Percentiles rank a stretch among this genome's conserved stretches.
Conservation (phyloP, 2,113 vertebrate genomes). For the Oncorhynchus keta region DNA sequence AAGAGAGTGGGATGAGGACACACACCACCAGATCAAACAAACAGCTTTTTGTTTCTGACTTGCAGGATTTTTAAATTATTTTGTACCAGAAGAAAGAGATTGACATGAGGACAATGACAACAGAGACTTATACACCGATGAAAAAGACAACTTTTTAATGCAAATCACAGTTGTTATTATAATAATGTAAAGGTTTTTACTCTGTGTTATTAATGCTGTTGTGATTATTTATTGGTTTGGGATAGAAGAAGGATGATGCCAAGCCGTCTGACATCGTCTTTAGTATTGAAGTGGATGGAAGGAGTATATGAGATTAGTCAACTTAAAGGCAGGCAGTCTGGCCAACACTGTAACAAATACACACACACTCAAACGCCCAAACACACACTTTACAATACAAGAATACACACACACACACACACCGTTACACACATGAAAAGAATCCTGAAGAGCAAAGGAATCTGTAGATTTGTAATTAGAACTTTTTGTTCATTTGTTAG, state of each 20-base stretch:
- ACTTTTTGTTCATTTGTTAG: slow-evolving; percentile 39
- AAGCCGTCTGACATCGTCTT: slow-evolving; percentile 36
- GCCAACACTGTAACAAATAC: slow-evolving; percentile 26
- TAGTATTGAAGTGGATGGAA: slow-evolving; percentile 41
- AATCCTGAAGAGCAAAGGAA: slow-evolving; percentile 40
- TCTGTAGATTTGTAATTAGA: slow-evolving; percentile 28
- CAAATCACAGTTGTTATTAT: slow-evolving; percentile 24
- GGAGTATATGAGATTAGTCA: slow-evolving; percentile 5
- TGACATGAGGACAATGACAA: no score
- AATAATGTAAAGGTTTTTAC: slow-evolving; percentile 41
- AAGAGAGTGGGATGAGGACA: not conserved
- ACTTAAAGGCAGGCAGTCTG: slow-evolving; percentile 11
- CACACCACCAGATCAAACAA: slow-evolving; percentile 11
- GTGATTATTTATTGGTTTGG: slow-evolving; percentile 74
- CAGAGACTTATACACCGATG: slow-evolving; percentile 15
- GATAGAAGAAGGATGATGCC: slow-evolving; percentile 31
- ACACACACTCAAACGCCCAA: slow-evolving; percentile 9
- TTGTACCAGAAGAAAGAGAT: slow-evolving; percentile 13
- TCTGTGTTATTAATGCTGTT: slow-evolving; percentile 47
- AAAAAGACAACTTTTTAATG: slow-evolving; percentile 25
- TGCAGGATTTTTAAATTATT: slow-evolving; percentile 29
- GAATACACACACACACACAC: not conserved
- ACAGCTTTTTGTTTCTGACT: not conserved
- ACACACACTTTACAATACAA: not conserved
- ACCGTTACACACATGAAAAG: slow-evolving; percentile 8